phyloP scores from a whole-genome alignment of 2,797 vertebrate genomes.

The Triplophysa yarkandensis region DNA sequence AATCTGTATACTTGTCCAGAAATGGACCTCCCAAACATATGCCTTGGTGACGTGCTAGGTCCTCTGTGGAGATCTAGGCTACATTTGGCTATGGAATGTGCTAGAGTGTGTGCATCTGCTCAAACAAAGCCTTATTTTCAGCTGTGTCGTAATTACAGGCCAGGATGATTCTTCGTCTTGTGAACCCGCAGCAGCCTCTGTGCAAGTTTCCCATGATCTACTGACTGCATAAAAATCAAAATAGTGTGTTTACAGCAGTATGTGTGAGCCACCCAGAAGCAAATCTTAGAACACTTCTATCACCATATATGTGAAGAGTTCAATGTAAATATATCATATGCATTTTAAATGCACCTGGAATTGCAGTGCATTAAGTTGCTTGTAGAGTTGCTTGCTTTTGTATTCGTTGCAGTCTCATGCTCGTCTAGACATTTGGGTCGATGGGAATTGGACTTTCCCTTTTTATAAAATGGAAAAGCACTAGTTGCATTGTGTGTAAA shows the following conservation, averaged over 20 bases:
- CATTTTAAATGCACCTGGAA: too few species aligned
- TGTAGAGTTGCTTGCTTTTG: not conserved
- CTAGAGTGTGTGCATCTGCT: slow-evolving; percentile 55
- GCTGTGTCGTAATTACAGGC: slow-evolving; percentile 60
- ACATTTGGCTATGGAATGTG: slow-evolving; percentile 55
- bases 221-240: slow-evolving; percentile 23
- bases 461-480: not conserved
- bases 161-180: slow-evolving; percentile 43
- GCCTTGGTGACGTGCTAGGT: slow-evolving; percentile 41
- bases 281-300: too few species aligned
- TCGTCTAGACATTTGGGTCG: slow-evolving; percentile 24
- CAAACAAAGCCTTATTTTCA: slow-evolving; percentile 57
- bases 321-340: too few species aligned
- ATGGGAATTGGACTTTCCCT: slow-evolving; percentile 14
- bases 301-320: not conserved
- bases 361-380: not conserved
- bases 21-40: slow-evolving; percentile 18
- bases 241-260: slow-evolving; percentile 25
- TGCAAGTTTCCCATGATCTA: slow-evolving; percentile 52
- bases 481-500: not conserved
- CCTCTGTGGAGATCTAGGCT: slow-evolving; percentile 34
- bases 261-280: slow-evolving; percentile 8
- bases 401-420: slow-evolving; percentile 3
- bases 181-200: slow-evolving; percentile 42
- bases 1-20: too few species aligned